These are phyloP conservation scores for Hedya salicella DNA, from an alignment of 2,888 invertebrate genomes.

Conservation along the genomic window DNA sequence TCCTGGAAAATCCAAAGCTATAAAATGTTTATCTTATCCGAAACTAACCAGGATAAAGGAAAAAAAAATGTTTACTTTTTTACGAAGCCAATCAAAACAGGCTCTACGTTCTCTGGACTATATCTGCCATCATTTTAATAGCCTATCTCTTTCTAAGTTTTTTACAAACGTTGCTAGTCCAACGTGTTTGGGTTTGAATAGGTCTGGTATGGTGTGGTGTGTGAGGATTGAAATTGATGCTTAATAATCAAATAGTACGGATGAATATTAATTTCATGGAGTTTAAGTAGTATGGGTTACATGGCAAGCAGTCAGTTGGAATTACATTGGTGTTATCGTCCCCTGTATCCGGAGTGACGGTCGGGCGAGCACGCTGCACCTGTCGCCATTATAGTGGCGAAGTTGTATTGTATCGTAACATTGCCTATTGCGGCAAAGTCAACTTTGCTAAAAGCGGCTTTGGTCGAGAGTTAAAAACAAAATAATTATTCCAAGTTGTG, in stretches of 20 bases:
- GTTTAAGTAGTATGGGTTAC: slow-evolving; percentile 14
- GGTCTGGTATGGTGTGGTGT: slow-evolving; percentile 36
- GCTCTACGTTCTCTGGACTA: slow-evolving; percentile 63
- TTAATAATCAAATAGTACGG: slow-evolving; percentile 44
- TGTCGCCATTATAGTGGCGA: slow-evolving; percentile 64
- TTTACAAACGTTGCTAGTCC: slow-evolving; percentile 49
- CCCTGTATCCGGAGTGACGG: slow-evolving; percentile 61
- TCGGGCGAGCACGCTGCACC: slow-evolving; percentile 72
- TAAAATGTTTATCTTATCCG: slow-evolving; percentile 27
- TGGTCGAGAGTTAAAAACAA: slow-evolving; percentile 10
- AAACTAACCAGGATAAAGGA: slow-evolving; percentile 26
- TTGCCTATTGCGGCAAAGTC: slow-evolving; percentile 42
- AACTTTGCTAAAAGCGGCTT: slow-evolving; percentile 18
- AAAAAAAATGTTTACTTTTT: slow-evolving; percentile 66
- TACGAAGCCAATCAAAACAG: slow-evolving; percentile 62
- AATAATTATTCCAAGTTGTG: too few species aligned
- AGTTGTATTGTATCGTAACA: slow-evolving; percentile 47
- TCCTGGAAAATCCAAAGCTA: slow-evolving; percentile 5
- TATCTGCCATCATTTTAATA: slow-evolving; percentile 65
- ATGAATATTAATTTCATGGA: slow-evolving; percentile 38
- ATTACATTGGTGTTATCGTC: slow-evolving; percentile 58
- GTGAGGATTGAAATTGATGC: slow-evolving; percentile 3
- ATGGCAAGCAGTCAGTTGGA: slow-evolving; percentile 61
- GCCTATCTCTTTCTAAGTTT: slow-evolving; percentile 44
- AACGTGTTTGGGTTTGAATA: slow-evolving; percentile 43